Evolutionary conservation across 2,888 invertebrate genomes (phyloP), one percentile per base, ranked within the genome.

Genomic region (Litoditis marina): DNA sequence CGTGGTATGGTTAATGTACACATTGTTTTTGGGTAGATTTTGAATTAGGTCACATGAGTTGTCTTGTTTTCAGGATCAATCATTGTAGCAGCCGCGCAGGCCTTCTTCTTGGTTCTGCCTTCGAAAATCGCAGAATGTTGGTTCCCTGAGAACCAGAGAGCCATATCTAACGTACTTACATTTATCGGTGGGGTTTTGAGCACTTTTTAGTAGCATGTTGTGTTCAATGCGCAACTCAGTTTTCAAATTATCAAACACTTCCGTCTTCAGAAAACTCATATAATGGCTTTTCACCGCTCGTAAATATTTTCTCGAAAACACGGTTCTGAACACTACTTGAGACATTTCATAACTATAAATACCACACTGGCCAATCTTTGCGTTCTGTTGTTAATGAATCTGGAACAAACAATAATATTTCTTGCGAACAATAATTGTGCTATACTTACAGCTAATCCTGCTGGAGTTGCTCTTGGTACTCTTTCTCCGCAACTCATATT

Each of bases 81-180:
- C 6, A 64, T 80, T 11, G 77, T 77, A 19, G 78, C 79, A 7
- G 66, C 64, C 25, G 69, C 80, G 0, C 81, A 81, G 59, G 74
- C 78, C 2, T 81, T 81, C 58, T 81, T 81, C 55, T 60, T 81
- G 25, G 77, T 78, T 19, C 67, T 81, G 19, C 71, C 73, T 0
- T 70, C 71, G 44, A 72, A 72, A 65, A 80, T 81, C n/a, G 81
- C 81, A 19, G 80, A 81, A 60, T 76, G 75, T 46, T 81, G 81
- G 81, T 81, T 81, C 46, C 65, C 76, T 16, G 75, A 74, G 42
- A 63, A 80, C 50, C 81, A 81, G 64, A 58, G 81, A 32, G 74
- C 81, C 7, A 65, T 81, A n/a, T 78, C 81, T 6, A 81, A 81
- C 65, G 74, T 79, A 1, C 65, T 81, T 11, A 73, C 76, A 13